Evolutionary conservation across 2,113 vertebrate species (phyloP), one percentile per base, ranked within the genome.

Genomic region (Monopterus albus): DNA sequence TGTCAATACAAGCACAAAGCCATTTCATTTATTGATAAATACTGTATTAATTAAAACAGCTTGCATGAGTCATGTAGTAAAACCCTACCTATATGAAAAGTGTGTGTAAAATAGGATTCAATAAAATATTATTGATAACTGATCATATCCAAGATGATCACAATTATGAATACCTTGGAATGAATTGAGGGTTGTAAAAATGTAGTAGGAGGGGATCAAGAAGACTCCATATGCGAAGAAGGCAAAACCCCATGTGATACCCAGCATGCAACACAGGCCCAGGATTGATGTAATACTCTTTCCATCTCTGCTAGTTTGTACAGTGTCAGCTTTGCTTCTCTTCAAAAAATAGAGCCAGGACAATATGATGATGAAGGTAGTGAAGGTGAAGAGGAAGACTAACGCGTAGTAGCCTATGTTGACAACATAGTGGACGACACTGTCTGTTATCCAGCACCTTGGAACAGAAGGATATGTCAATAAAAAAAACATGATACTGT

Each of bases 401-500:
- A 85, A 0, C 0, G 13, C 36, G 10, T 93, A 94, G 86, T 90
- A 92, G 57, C 89, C 78, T 0, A 94, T 83, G 86, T 92, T 93
- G 76, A 92, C 83, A 2, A 77, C 20, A 51, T 87, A 88, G 65
- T 90, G 90, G 55, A 77, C 29, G 0, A 6, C 1, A 1, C 0
- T 17, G 63, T 92, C 90, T 0, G 12, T 72, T 38, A 94, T 91
- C 93, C 93, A 94, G 86, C 93, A 94, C 86, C 92, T 94, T 45
- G 25, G 14, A 25, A 64, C 18, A 47, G 6, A 51, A 25, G 53
- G 5, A 53, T 0, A 6, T 25, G 18, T 57, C 3, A 63, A 18
- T 40, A 6, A 55, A 29, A 7, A 9, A 33, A 11, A 15, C n/a
- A 28, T 38, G 14, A 17, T 21, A n/a, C 3, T 56, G 10, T 13